Conservation (phyloP, 2,113 vertebrate species). For the Leptodactylus fuscus region DNA sequence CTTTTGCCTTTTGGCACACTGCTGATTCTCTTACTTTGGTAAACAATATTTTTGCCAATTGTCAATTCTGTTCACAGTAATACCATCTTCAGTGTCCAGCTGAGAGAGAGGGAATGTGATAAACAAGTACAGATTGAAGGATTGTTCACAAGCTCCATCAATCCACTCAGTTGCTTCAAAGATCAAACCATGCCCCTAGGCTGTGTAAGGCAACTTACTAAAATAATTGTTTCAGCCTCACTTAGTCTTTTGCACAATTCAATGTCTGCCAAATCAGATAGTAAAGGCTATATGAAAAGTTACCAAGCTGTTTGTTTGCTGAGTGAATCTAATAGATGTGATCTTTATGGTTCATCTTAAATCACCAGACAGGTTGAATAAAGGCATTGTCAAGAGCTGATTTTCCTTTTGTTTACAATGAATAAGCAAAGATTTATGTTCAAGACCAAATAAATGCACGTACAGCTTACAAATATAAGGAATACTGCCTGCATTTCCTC, state of each 20-base stretch:
- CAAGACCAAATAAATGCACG: not conserved
- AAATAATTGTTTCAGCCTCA: constrained; percentile 68
- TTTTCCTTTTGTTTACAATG: constrained; percentile 9
- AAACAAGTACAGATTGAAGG: constrained; percentile 65
- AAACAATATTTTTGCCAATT: constrained; percentile 54
- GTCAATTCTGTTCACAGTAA: constrained; percentile 48
- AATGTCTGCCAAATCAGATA: constrained; percentile 49
- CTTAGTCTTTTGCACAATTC: constrained; percentile 55
- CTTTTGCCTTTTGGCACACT: constrained; percentile 15
- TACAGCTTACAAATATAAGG: not conserved
- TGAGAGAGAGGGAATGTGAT: constrained; percentile 62
- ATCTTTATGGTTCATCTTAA: constrained; percentile 32
- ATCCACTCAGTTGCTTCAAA: constrained; percentile 63
- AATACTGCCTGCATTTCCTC: not conserved
- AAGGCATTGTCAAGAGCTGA: not conserved
- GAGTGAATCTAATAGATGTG: constrained; percentile 20
- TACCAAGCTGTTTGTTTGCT: constrained; percentile 29
- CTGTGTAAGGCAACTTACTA: constrained; percentile 61
- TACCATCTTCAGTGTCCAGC: constrained; percentile 58
- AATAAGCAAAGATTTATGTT: not conserved
- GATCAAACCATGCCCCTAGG: constrained; percentile 65
- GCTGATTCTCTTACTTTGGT: not conserved
- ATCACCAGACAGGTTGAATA: constrained; percentile 11
- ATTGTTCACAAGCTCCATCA: constrained; percentile 64
- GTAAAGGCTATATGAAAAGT: constrained; percentile 40